Evolutionary conservation across 2,113 vertebrate species (phyloP), one percentile per base, ranked within the genome.

Genomic region (Sclerurus mexicanus): DNA sequence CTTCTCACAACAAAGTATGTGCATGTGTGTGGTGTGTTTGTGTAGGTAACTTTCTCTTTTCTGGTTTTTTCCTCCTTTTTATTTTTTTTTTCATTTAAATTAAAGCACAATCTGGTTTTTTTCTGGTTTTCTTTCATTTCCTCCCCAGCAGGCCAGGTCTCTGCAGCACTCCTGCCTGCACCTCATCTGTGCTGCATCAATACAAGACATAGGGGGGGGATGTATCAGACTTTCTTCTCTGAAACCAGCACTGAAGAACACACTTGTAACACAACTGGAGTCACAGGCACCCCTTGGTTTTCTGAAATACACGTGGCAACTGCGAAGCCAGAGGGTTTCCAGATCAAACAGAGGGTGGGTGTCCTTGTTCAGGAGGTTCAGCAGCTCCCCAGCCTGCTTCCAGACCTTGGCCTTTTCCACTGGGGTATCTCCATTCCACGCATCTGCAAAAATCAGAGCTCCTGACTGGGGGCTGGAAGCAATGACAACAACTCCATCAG

Each of bases 81-180:
- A n/a, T 63, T n/a, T 17, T 10, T 2, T 2, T 1, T 50, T 58
- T 24, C 33, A 50, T 40, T 58, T 24, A 42, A 80, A 37, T 72
- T 44, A 89, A 92, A 89, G n/a, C 74, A 33, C 6, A 4, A 0
- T 39, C 30, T 66, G 14, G 9, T 35, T 31, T 73, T 44, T 77
- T 78, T 53, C 60, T 78, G 39, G 22, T 37, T 89, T 90, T 44
- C 80, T 91, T 94, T 92, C 52, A 89, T 94, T 91, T 91, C 82
- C 75, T 89, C 79, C 85, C 81, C 82, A 87, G 87, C 94, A 73
- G 0, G 1, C 66, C 64, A 47, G 66, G 84, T 72, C 69, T 84
- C 76, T 49, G 89, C 72, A 92, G 64, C 19, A 1, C 53, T 87
- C 71, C 67, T 89, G 85, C 66, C 77, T 96, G 93, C 37, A n/a